A percentile compares a stretch with the other conserved stretches of the same genome.
Evolutionary conservation across 2,113 vertebrate genomes (phyloP).

Genomic region (Gracilinanus agilis): DNA sequence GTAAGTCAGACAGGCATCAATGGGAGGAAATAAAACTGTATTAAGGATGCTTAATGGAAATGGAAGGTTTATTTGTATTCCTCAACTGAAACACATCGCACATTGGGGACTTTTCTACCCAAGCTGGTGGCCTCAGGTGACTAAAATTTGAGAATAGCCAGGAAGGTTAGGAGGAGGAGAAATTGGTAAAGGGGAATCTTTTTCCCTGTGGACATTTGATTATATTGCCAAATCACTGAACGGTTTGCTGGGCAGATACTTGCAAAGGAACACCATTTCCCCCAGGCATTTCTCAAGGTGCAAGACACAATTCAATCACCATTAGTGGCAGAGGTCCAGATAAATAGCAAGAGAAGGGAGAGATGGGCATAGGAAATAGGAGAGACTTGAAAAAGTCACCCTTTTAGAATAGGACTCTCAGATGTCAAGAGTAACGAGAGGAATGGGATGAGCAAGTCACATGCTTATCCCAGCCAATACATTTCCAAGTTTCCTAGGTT

Average conservation of each 20-base stretch:
- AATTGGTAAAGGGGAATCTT: background rate
- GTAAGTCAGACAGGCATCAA: conserved; percentile 39
- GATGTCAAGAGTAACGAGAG: background rate
- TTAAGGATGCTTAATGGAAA: conserved; percentile 22
- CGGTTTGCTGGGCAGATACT: background rate
- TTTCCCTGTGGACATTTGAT: background rate
- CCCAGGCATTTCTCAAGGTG: background rate
- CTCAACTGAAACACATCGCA: conserved; percentile 25
- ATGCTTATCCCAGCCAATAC: background rate
- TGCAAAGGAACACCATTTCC: background rate
- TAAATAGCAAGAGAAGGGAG: background rate
- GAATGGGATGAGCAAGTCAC: background rate
- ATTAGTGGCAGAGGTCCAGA: background rate
- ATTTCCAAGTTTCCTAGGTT: background rate
- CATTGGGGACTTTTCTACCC: background rate
- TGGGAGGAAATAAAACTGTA: conserved; percentile 15
- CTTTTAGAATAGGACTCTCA: background rate
- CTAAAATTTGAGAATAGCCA: background rate
- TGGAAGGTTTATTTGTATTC: conserved; percentile 13
- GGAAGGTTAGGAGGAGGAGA: conserved; percentile 10
- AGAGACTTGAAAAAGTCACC: background rate
- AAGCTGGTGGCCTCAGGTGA: background rate
- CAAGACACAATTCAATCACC: background rate
- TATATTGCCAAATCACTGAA: background rate
- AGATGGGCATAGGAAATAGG: background rate